Conservation (phyloP, 1,140 invertebrate species). For the Tribolium madens region DNA sequence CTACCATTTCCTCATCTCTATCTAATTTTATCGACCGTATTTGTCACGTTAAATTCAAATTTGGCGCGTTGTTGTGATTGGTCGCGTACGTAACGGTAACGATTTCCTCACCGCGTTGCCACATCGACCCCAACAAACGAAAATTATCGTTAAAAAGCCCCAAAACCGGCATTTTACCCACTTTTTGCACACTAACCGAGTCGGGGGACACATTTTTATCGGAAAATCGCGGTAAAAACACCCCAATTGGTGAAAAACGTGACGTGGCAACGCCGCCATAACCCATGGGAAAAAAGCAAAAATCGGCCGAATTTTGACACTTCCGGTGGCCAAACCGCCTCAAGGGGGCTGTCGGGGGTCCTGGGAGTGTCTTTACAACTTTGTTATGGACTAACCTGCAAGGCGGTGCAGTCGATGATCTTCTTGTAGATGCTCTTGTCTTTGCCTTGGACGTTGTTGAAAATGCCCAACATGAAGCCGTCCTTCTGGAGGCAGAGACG, state of each 20-base stretch:
- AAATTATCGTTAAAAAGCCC: neutral
- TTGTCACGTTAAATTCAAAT: neutral
- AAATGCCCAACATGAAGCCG: constrained; percentile 70
- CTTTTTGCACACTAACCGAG: no score
- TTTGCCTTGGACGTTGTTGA: constrained; percentile 65
- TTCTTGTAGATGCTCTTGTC: constrained; percentile 65
- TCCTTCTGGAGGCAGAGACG: constrained; percentile 71
- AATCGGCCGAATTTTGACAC: constrained; percentile 7
- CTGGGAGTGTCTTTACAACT: no score
- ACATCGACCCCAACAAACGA: neutral
- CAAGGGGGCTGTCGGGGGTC: no score
- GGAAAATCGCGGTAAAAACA: no score
- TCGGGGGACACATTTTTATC: no score
- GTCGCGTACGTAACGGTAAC: neutral
- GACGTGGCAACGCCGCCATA: constrained; percentile 15
- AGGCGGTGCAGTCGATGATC: constrained; percentile 64
- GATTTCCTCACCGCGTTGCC: constrained; percentile 1
- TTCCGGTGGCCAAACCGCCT: neutral
- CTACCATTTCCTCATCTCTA: neutral
- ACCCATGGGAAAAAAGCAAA: neutral
- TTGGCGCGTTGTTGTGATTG: neutral
- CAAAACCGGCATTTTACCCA: neutral
- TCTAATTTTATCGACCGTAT: neutral
- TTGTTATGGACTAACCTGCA: constrained; percentile 62
- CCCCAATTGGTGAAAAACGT: no score